Evolutionary conservation across 2,888 invertebrate genomes (phyloP), one percentile per base, ranked within the genome.

Genomic region (Phyllotreta cruciferae): DNA sequence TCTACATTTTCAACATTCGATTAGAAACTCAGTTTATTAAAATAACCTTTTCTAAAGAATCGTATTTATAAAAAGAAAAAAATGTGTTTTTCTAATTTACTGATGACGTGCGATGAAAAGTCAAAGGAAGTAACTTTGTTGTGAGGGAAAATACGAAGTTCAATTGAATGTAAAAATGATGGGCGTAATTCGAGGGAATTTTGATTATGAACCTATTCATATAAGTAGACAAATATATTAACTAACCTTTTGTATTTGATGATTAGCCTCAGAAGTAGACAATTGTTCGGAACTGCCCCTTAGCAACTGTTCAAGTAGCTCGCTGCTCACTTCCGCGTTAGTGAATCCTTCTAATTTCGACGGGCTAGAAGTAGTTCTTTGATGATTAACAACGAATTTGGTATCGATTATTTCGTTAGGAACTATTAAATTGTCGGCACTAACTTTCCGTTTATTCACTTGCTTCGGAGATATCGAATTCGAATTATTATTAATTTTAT

Each of bases 221-320:
- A 44, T 44, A 24, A 1, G 24, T 45, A 10, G 4, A 47, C 34
- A 14, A 47, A 14, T 13, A 47, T 5, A 14, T 47, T 14, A 14
- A 79, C 80, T 79, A 74, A 81, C 80, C 69, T 78, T 78, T 62
- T 74, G 73, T 62, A 75, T 67, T 66, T 77, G 78, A 61, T 74
- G 71, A 63, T 75, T 76, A n/a, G 70, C 69, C 56, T 77, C 83
- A 76, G 87, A 85, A 66, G 87, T 86, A 10, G 90, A 87, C 60
- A 91, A 82, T 69, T 90, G 88, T 78, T 93, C 93, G 42, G 92
- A 92, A 74, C 91, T 91, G 60, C 92, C 92, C 69, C 90, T 86
- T 50, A 93, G 84, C 66, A 93, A 82, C 78, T 92, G 90, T 47
- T 91, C 91, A 64, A 93, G 83, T 64, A 92, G 82, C 77, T 92